Conservation (phyloP, 2,797 vertebrate species). For the Galago senegalensis region DNA sequence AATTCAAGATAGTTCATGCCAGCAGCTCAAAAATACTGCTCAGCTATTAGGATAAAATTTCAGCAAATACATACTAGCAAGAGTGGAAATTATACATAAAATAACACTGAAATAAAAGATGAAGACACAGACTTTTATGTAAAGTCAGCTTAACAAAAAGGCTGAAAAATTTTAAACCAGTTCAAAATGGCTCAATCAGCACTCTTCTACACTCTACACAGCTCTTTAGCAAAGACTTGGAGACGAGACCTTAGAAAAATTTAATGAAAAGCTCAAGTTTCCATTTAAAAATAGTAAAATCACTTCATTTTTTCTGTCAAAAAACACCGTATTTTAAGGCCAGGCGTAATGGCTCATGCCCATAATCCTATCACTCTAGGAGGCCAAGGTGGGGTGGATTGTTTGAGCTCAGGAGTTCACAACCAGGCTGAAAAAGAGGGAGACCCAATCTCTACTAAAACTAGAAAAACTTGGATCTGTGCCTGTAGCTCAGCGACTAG, state of each 20-base stretch:
- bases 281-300: constrained; percentile 18
- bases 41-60: neutral
- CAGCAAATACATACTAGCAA: neutral
- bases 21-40: neutral
- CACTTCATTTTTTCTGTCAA: constrained; percentile 8
- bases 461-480: no score
- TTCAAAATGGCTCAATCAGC: neutral
- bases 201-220: neutral
- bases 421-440: no score
- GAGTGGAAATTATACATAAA: constrained; percentile 15
- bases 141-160: constrained; percentile 13
- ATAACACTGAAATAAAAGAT: constrained; percentile 23
- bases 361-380: no score
- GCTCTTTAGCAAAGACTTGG: neutral
- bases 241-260: neutral
- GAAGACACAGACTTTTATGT: neutral
- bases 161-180: constrained; percentile 19
- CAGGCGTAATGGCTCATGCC: no score
- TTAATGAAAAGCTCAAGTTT: constrained; percentile 46
- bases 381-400: no score
- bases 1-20: neutral
- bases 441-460: no score
- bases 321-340: neutral
- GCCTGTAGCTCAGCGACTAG: no score
- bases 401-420: no score